phyloP scores from a whole-genome alignment of 2,888 invertebrate species.

The Oscheius sp. region DNA sequence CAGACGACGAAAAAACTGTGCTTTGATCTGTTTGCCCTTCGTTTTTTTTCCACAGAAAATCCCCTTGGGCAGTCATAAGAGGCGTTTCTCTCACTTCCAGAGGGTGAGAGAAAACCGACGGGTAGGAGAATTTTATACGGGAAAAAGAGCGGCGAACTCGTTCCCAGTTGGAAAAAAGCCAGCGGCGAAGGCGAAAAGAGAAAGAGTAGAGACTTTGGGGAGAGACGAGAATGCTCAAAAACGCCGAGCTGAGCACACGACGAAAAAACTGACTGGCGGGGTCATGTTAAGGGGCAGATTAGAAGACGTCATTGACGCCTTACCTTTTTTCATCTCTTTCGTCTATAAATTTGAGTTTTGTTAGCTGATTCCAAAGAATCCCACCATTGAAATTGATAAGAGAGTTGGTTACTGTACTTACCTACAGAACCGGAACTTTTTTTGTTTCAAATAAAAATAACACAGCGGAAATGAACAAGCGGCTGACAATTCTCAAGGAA shows the following conservation, averaged over 20 bases:
- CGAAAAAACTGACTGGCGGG: conserved; percentile 17
- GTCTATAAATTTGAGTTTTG: too few relatives aligned
- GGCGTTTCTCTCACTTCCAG: background rate
- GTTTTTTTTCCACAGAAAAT: too few relatives aligned
- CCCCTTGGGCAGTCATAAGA: background rate
- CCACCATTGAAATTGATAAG: background rate
- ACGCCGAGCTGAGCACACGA: conserved; percentile 21
- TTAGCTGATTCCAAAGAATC: too few relatives aligned
- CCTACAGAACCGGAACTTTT: too few relatives aligned
- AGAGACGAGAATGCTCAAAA: conserved; percentile 26
- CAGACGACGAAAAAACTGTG: too few relatives aligned
- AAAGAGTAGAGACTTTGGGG: background rate
- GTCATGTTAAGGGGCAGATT: background rate
- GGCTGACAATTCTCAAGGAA: background rate
- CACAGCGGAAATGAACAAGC: background rate
- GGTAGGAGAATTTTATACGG: conserved; percentile 14
- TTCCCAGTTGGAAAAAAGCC: conserved; percentile 27
- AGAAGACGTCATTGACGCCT: background rate
- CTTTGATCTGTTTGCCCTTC: too few relatives aligned
- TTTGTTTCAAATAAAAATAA: background rate
- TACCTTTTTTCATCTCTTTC: too few relatives aligned
- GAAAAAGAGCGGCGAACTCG: conserved; percentile 29
- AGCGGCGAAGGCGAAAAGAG: conserved; percentile 19
- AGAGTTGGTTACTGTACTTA: too few relatives aligned
- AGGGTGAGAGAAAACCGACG: background rate